phyloP scores from a whole-genome alignment of 1,140 invertebrate genomes.

The Drosophila sp. region DNA sequence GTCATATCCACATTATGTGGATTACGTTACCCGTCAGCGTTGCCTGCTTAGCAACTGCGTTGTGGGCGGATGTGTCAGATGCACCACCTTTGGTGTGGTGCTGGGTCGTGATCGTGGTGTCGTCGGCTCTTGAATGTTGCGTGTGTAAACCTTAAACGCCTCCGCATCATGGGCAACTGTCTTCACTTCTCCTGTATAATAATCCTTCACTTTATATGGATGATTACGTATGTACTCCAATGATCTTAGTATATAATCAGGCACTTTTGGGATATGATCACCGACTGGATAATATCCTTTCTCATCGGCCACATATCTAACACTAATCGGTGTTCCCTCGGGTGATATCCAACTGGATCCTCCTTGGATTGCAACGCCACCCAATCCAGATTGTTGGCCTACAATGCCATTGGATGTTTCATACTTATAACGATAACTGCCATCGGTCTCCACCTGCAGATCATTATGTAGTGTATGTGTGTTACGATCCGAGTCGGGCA shows the following conservation, averaged over 20 bases:
- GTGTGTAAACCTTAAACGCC: constrained; percentile 70
- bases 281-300: constrained; percentile 86
- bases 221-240: constrained; percentile 86
- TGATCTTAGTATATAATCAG: constrained; percentile 75
- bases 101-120: constrained; percentile 53
- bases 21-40: constrained; percentile 2
- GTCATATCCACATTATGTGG: background rate
- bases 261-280: constrained; percentile 85
- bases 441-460: constrained; percentile 83
- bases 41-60: constrained; percentile 20
- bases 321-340: constrained; percentile 84
- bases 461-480: constrained; percentile 70
- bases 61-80: constrained; percentile 65
- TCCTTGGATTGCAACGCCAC: constrained; percentile 65
- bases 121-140: constrained; percentile 53
- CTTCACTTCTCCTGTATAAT: constrained; percentile 70
- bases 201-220: constrained; percentile 74
- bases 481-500: constrained; percentile 68
- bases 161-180: constrained; percentile 69
- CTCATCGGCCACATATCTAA: constrained; percentile 87
- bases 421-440: constrained; percentile 85
- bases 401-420: constrained; percentile 87
- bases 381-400: constrained; percentile 85
- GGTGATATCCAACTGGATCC: constrained; percentile 69
- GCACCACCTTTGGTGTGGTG: constrained; percentile 64